phyloP scores from a whole-genome alignment of 2,113 vertebrate species.

The Anas platyrhynchos region DNA sequence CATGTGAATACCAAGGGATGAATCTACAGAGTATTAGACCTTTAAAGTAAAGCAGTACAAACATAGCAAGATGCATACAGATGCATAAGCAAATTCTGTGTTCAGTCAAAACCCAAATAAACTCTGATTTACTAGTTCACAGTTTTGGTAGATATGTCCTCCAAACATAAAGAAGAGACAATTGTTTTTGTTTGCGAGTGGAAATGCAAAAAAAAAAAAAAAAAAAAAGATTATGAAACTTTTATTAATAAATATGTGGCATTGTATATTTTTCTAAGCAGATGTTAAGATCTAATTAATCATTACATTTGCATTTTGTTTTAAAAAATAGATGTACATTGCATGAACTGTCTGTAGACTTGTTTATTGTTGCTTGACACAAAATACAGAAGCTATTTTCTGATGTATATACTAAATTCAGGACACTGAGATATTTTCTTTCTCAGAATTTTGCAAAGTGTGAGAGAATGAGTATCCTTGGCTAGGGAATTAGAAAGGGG shows the following conservation, averaged over 20 bases:
- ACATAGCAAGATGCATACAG: background rate
- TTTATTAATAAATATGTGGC: background rate
- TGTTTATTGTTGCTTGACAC: background rate
- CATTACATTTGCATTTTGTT: background rate
- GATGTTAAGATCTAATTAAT: background rate
- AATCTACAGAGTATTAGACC: background rate
- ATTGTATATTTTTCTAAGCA: background rate
- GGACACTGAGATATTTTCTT: background rate
- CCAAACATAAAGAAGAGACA: background rate
- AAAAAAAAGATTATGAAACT: background rate
- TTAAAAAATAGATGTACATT: background rate
- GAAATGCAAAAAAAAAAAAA: background rate
- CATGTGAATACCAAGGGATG: slow-evolving; percentile 44
- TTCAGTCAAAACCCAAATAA: background rate
- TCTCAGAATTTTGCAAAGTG: background rate
- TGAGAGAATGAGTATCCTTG: background rate
- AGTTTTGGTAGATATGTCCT: background rate
- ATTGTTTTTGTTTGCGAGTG: background rate
- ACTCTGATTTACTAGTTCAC: background rate
- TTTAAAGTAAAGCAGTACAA: slow-evolving; percentile 24
- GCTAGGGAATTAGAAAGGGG: background rate
- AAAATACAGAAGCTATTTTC: background rate
- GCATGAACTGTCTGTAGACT: background rate
- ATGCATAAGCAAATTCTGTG: background rate
- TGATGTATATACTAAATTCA: background rate